Evolutionary conservation across 2,888 invertebrate species (phyloP).

Genomic region (Amblyteles armatorius): DNA sequence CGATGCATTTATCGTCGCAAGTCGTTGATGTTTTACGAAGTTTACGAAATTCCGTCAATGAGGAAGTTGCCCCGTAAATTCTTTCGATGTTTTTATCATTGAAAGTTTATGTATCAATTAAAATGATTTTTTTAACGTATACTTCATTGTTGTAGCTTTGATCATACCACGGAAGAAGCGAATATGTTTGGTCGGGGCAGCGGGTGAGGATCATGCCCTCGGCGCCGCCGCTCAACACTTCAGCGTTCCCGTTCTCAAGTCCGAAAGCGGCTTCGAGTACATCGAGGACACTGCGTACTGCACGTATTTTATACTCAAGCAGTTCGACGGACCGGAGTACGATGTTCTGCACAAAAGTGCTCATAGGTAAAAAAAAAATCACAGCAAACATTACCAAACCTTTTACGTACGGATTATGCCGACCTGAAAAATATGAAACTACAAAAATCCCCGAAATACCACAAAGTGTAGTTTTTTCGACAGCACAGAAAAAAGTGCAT

Average conservation of each 20-base stretch:
- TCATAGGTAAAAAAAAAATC: slow-evolving; percentile 85
- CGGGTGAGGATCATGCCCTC: slow-evolving; percentile 86
- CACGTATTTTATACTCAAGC: slow-evolving; percentile 90
- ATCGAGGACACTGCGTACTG: slow-evolving; percentile 87
- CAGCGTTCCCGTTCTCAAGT: slow-evolving; percentile 88
- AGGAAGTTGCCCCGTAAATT: not conserved
- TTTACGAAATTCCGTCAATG: not conserved
- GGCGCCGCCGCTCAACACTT: slow-evolving; percentile 88
- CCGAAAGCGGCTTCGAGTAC: slow-evolving; percentile 88
- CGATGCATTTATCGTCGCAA: not conserved
- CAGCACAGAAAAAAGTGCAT: not conserved
- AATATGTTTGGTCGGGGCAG: slow-evolving; percentile 88
- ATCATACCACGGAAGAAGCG: slow-evolving; percentile 85
- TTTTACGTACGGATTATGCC: not conserved
- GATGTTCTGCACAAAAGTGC: slow-evolving; percentile 88
- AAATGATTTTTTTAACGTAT: not conserved
- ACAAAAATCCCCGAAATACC: not conserved
- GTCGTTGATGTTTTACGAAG: not conserved
- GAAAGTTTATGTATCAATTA: slow-evolving; percentile 13
- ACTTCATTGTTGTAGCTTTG: slow-evolving; percentile 75
- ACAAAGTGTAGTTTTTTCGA: not conserved
- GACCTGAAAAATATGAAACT: not conserved
- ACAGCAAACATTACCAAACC: not conserved
- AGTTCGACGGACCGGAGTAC: slow-evolving; percentile 91
- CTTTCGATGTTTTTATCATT: slow-evolving; percentile 7